phyloP scores from a whole-genome alignment of 2,797 vertebrate genomes.

The Botia almorhae region DNA sequence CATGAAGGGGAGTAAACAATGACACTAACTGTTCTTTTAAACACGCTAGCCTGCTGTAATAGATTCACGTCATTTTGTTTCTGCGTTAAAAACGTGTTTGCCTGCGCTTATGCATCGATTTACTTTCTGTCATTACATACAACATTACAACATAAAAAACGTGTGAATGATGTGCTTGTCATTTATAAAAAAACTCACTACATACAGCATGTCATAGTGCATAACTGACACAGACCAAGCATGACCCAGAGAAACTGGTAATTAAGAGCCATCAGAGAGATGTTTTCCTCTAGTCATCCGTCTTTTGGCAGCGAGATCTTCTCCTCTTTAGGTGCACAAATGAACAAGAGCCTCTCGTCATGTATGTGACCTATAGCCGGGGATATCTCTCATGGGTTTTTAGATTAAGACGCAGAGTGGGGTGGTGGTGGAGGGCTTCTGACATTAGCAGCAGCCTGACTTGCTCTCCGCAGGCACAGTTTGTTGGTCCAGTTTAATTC shows the following conservation, averaged over 20 bases:
- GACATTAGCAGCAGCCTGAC: slow-evolving; percentile 90
- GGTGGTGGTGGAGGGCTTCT: slow-evolving; percentile 11
- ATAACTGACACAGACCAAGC: not conserved
- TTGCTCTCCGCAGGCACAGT: slow-evolving; percentile 86
- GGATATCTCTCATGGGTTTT: not conserved
- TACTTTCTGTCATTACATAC: not conserved
- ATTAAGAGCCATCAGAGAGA: slow-evolving; percentile 22
- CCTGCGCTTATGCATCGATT: slow-evolving; percentile 21
- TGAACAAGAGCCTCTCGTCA: not conserved
- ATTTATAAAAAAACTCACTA: not conserved
- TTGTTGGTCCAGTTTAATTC: slow-evolving; percentile 87
- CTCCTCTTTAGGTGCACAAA: slow-evolving; percentile 14
- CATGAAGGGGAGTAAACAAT: not conserved
- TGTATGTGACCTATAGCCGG: not conserved
- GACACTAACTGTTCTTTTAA: not conserved
- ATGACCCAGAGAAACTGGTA: not conserved
- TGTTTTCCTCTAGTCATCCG: slow-evolving; percentile 17
- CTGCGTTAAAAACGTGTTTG: not conserved
- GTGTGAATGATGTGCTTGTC: slow-evolving; percentile 8
- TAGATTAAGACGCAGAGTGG: slow-evolving; percentile 43
- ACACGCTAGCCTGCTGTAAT: not conserved
- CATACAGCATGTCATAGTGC: not conserved
- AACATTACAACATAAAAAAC: slow-evolving; percentile 8
- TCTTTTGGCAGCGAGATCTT: not conserved
- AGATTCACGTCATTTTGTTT: not conserved